Percentiles rank a stretch among this genome's conserved stretches.
Evolutionary conservation across 37 sponge, comb jelly and placozoan species (phyloP).

Genomic region (Halisarca cf. caerulea): DNA sequence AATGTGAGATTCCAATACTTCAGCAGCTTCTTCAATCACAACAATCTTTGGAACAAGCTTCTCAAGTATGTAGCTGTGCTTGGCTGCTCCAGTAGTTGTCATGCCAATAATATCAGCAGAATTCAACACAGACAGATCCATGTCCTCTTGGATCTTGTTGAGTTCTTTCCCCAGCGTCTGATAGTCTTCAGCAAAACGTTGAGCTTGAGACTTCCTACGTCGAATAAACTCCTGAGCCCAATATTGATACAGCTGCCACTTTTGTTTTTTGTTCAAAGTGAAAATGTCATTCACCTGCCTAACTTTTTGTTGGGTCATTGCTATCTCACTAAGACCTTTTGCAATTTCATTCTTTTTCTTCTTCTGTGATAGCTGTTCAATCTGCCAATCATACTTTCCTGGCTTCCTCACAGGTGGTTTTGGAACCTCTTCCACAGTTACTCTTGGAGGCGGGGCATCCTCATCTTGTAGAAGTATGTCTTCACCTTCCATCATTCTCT

Average conservation of each 20-base stretch:
- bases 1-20: conserved; percentile 91
- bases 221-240: conserved; percentile 47
- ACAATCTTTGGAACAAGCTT: conserved; percentile 79
- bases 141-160: conserved; percentile 31
- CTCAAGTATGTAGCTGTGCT: conserved; percentile 63
- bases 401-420: not conserved
- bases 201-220: not conserved
- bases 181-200: conserved; percentile 31
- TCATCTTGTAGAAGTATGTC: conserved; percentile 16
- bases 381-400: conserved; percentile 39
- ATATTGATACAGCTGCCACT: conserved; percentile 67
- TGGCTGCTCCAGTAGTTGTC: conserved; percentile 96
- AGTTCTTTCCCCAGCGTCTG: conserved; percentile 24
- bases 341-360: conserved; percentile 36
- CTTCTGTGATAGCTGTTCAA: conserved; percentile 30
- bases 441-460: not conserved
- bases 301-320: conserved; percentile 56
- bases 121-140: conserved; percentile 38
- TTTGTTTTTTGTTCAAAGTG: conserved; percentile 15
- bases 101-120: conserved; percentile 84
- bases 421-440: not conserved
- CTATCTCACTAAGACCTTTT: conserved; percentile 37
- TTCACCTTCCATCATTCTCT: conserved; percentile 71
- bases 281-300: conserved; percentile 33
- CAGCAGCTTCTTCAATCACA: conserved; percentile 97